phyloP scores from a whole-genome alignment of 2,797 vertebrate species.

The Scleropages formosus region DNA sequence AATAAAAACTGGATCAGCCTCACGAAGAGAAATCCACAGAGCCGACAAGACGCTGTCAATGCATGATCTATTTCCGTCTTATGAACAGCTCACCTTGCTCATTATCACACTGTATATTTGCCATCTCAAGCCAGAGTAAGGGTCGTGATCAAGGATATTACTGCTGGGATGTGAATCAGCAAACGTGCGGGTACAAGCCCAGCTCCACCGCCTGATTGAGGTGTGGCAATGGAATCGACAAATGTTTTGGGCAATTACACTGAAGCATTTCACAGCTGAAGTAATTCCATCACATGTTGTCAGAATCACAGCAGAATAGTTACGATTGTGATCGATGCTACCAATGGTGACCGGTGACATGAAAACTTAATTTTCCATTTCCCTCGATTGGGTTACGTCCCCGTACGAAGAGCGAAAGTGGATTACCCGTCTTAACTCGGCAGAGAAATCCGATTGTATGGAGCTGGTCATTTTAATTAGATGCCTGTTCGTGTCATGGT shows the following conservation, averaged over 20 bases:
- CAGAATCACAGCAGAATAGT: slow-evolving; percentile 20
- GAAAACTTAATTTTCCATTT: slow-evolving; percentile 22
- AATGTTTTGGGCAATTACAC: not conserved
- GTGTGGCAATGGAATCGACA: no score
- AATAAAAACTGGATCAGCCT: no score
- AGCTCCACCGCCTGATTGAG: not conserved
- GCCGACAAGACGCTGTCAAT: no score
- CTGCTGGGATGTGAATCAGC: not conserved
- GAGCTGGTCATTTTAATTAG: slow-evolving; percentile 19
- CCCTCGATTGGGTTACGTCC: slow-evolving; percentile 21
- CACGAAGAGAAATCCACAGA: no score
- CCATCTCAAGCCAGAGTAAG: no score
- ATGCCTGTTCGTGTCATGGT: slow-evolving; percentile 8
- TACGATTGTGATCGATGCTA: slow-evolving; percentile 13
- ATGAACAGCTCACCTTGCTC: no score
- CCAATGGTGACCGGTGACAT: slow-evolving; percentile 2
- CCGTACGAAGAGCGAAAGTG: slow-evolving; percentile 6
- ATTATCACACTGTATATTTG: no score
- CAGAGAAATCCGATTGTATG: slow-evolving; percentile 20
- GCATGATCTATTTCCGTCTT: no score
- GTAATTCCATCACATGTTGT: slow-evolving; percentile 14
- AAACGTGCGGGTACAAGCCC: not conserved
- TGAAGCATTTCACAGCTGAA: not conserved
- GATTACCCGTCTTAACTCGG: slow-evolving; percentile 24
- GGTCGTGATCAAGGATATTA: no score